Conservation (phyloP, 2,888 invertebrate species). For the Phorcus lineatus region DNA sequence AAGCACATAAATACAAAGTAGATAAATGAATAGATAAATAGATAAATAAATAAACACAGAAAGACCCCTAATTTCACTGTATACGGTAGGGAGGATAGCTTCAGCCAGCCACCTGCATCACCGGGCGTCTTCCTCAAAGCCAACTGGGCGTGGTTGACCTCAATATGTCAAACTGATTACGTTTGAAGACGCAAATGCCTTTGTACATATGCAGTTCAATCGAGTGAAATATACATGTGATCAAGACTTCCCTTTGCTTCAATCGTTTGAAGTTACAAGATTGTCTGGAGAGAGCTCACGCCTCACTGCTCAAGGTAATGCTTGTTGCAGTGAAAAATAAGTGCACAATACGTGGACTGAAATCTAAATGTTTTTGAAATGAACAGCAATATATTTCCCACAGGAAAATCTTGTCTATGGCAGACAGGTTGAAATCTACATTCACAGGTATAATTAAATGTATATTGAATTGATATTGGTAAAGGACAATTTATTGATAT, state of each 20-base stretch:
- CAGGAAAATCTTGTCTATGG: too few species aligned
- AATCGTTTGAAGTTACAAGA: background rate
- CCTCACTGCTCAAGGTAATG: background rate
- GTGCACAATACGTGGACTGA: background rate
- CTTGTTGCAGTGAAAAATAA: background rate
- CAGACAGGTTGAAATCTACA: too few species aligned
- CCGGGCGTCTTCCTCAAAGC: background rate
- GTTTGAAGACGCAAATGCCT: background rate
- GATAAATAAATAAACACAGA: too few species aligned
- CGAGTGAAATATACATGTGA: slow-evolving; percentile 3
- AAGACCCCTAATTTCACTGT: too few species aligned
- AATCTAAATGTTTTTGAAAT: background rate
- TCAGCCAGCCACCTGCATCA: background rate
- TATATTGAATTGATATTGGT: too few species aligned
- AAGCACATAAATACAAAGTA: too few species aligned
- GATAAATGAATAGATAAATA: too few species aligned
- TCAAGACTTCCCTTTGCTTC: background rate
- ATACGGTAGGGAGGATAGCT: too few species aligned
- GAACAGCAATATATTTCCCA: background rate
- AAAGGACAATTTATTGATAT: too few species aligned
- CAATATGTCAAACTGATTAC: background rate
- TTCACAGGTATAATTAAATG: too few species aligned
- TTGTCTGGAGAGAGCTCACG: background rate
- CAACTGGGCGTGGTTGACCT: background rate
- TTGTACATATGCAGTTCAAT: background rate